phyloP scores from a whole-genome alignment of 2,797 vertebrate species.

The Acanthurus lineatus region DNA sequence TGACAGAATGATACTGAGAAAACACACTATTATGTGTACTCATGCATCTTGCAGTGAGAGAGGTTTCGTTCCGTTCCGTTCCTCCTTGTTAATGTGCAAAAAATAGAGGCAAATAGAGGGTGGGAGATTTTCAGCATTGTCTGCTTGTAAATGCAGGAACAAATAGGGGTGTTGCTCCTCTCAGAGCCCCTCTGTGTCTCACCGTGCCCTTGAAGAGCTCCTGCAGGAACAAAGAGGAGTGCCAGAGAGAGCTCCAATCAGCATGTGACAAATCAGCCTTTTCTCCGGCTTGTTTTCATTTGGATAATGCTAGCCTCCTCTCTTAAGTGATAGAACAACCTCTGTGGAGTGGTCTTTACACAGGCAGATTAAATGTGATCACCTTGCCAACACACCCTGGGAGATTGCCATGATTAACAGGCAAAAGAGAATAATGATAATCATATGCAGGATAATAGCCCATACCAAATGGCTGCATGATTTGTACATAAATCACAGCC shows the following conservation, averaged over 20 bases:
- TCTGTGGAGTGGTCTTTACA: slow-evolving; percentile 72
- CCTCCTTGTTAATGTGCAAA: neutral
- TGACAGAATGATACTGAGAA: slow-evolving; percentile 14
- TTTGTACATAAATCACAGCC: slow-evolving; percentile 77
- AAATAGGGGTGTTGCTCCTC: slow-evolving; percentile 21
- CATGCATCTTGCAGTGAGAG: neutral
- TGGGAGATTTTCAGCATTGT: slow-evolving; percentile 27
- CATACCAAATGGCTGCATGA: slow-evolving; percentile 76
- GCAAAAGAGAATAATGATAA: slow-evolving; percentile 83
- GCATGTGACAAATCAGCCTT: slow-evolving; percentile 80
- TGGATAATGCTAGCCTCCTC: slow-evolving; percentile 79
- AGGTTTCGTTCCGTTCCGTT: neutral
- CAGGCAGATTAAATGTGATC: slow-evolving; percentile 82
- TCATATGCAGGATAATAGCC: slow-evolving; percentile 83
- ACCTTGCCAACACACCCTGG: slow-evolving; percentile 78
- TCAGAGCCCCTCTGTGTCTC: slow-evolving; percentile 30
- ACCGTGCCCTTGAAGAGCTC: slow-evolving; percentile 72
- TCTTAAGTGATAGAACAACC: slow-evolving; percentile 81
- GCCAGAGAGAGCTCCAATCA: slow-evolving; percentile 75
- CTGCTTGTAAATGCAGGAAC: slow-evolving; percentile 23
- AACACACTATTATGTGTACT: neutral
- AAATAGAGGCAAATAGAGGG: slow-evolving; percentile 16
- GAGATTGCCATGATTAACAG: slow-evolving; percentile 82
- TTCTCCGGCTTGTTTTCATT: slow-evolving; percentile 81
- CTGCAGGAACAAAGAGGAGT: slow-evolving; percentile 50